Percentiles rank a stretch among this genome's conserved stretches.
These are phyloP conservation scores for Diachrysia chrysitis DNA, from an alignment of 2,888 invertebrate species.

Conservation along the genomic window DNA sequence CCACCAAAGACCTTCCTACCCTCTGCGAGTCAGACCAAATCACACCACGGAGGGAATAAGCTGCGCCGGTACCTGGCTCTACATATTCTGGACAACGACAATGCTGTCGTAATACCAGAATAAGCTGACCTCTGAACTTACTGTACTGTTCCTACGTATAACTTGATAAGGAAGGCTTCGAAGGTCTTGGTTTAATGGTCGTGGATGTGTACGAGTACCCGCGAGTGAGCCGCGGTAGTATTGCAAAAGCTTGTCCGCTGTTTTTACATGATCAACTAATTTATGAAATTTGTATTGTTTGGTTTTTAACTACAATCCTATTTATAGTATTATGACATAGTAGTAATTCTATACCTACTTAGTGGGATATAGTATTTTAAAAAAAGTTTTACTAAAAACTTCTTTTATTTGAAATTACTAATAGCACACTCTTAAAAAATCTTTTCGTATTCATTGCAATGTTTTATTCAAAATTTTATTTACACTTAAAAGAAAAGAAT, in stretches of 20 bases:
- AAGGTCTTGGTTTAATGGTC: conserved; percentile 57
- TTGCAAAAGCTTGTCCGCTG: conserved; percentile 58
- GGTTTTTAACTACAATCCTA: conserved; percentile 16
- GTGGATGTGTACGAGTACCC: conserved; percentile 49
- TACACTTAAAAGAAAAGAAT: too few relatives aligned
- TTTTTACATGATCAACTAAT: conserved; percentile 60
- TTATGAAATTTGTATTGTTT: conserved; percentile 36
- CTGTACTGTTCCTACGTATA: conserved; percentile 50
- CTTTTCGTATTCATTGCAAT: too few relatives aligned
- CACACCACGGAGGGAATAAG: conserved; percentile 17
- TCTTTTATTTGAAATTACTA: too few relatives aligned
- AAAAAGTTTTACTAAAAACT: too few relatives aligned
- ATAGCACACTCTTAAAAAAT: too few relatives aligned
- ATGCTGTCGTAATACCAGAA: conserved; percentile 68
- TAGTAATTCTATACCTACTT: background rate
- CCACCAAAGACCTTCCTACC: conserved; percentile 50
- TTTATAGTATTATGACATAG: conserved; percentile 9
- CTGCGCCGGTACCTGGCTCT: conserved; percentile 56
- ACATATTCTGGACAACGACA: conserved; percentile 61
- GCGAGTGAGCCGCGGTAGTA: conserved; percentile 60
- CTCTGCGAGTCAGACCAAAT: conserved; percentile 32
- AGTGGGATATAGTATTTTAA: too few relatives aligned
- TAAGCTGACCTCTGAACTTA: conserved; percentile 58
- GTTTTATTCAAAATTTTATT: too few relatives aligned
- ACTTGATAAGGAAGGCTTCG: conserved; percentile 39